Evolutionary conservation across 2,888 invertebrate genomes (phyloP).

Genomic region (Agrilus biguttatus): DNA sequence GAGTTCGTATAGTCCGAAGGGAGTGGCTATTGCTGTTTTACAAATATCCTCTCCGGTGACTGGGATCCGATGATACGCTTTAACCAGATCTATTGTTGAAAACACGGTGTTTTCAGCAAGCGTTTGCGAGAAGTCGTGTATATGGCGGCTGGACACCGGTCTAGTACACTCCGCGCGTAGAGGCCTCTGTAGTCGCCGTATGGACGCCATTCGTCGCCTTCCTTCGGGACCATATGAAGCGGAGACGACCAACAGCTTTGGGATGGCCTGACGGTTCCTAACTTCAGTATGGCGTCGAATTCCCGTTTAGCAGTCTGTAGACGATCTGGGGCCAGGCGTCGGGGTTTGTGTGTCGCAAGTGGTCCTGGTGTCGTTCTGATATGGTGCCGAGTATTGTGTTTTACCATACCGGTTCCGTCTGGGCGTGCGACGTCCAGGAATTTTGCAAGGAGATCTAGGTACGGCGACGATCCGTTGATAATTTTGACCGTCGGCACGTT

Average conservation of each 20-base stretch:
- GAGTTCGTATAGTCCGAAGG: constrained; percentile 2
- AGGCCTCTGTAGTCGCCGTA: too few species aligned
- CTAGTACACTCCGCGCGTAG: not conserved
- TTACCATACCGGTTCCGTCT: not conserved
- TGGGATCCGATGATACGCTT: not conserved
- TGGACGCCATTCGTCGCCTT: too few species aligned
- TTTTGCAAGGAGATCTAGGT: not conserved
- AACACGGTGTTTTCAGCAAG: not conserved
- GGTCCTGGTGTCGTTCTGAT: too few species aligned
- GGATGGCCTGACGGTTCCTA: too few species aligned
- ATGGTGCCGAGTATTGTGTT: constrained; percentile 9
- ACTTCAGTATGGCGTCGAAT: too few species aligned
- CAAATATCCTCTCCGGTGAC: constrained; percentile 15
- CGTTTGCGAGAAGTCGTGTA: constrained; percentile 15
- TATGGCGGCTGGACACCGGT: constrained; percentile 17
- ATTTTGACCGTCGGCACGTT: too few species aligned
- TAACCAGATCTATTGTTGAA: not conserved
- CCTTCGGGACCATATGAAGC: too few species aligned
- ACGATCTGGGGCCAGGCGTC: constrained; percentile 10
- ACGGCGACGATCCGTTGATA: too few species aligned
- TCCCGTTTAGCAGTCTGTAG: too few species aligned
- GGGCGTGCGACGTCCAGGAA: constrained; percentile 1
- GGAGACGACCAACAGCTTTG: too few species aligned
- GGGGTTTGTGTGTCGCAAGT: too few species aligned
- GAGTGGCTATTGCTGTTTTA: constrained; percentile 2